Conservation (phyloP, 2,113 vertebrate genomes). For the Platanista minor region DNA sequence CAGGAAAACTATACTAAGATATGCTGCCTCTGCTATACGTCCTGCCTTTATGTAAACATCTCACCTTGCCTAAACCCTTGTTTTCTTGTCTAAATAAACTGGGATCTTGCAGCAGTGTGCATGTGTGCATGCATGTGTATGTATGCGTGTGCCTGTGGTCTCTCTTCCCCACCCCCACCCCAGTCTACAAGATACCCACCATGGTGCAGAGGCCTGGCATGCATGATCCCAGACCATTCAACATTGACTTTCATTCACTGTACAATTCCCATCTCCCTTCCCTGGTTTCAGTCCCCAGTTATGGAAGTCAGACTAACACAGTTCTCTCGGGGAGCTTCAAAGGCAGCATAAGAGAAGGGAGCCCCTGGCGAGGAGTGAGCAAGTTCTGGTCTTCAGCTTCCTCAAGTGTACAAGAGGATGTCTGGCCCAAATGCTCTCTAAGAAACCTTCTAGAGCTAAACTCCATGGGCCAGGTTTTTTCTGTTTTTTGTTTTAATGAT, state of each 20-base stretch:
- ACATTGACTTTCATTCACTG: background rate
- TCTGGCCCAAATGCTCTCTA: background rate
- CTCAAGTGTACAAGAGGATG: background rate
- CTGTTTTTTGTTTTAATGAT: background rate
- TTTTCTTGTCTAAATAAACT: background rate
- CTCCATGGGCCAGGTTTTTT: background rate
- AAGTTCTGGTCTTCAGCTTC: background rate
- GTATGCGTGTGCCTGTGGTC: background rate
- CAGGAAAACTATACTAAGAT: background rate
- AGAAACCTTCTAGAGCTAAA: background rate
- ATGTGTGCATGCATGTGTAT: accelerated
- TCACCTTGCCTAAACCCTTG: background rate
- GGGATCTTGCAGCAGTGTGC: background rate
- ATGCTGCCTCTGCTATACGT: background rate
- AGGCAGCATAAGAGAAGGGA: background rate
- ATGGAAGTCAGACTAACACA: background rate
- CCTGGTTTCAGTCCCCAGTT: background rate
- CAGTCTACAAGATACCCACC: background rate
- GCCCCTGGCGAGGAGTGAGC: background rate
- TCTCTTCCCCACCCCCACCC: background rate
- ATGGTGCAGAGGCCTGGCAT: too few species aligned
- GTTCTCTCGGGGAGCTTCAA: background rate
- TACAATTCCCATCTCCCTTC: accelerated
- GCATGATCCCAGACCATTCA: background rate
- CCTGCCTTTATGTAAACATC: background rate